Evolutionary conservation across 2,797 vertebrate genomes (phyloP).

Genomic region (Sebastes baramenuke): DNA sequence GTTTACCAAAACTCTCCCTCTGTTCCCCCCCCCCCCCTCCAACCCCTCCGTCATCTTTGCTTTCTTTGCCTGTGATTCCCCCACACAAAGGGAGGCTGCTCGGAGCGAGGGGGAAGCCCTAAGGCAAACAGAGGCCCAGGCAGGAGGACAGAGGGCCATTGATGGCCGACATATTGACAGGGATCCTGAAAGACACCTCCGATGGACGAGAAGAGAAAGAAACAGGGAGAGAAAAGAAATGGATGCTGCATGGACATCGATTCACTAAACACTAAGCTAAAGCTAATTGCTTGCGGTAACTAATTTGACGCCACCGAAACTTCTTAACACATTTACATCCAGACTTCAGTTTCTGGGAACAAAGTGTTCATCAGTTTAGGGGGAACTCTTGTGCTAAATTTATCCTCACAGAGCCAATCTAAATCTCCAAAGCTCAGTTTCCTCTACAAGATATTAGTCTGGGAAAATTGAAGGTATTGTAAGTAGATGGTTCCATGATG

Average conservation of each 20-base stretch:
- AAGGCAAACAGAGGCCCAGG: constrained; percentile 74
- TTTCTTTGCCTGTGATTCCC: constrained; percentile 66
- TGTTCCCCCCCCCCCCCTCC: background rate
- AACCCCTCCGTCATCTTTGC: constrained; percentile 58
- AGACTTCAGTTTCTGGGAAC: constrained; percentile 1
- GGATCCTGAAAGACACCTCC: constrained; percentile 59
- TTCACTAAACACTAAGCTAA: background rate
- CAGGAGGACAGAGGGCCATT: constrained; percentile 73
- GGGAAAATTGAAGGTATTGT: background rate
- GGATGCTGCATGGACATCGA: background rate
- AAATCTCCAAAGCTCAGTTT: constrained; percentile 8
- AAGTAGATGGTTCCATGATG: background rate
- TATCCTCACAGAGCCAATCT: background rate
- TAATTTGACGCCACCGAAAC: constrained; percentile 5
- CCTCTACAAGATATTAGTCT: background rate
- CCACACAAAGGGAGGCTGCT: constrained; percentile 68
- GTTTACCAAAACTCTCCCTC: constrained; percentile 71
- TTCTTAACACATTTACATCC: background rate
- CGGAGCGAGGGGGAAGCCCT: constrained; percentile 58
- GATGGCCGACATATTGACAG: constrained; percentile 64
- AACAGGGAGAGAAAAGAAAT: constrained; percentile 12
- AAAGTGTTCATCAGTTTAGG: constrained; percentile 16
- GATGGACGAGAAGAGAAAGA: constrained; percentile 5
- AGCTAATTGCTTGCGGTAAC: background rate
- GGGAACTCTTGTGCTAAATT: background rate